A percentile compares a stretch with the other conserved stretches of the same genome.
Conservation (phyloP, 2,113 vertebrate genomes). For the Capricornis sumatraensis region DNA sequence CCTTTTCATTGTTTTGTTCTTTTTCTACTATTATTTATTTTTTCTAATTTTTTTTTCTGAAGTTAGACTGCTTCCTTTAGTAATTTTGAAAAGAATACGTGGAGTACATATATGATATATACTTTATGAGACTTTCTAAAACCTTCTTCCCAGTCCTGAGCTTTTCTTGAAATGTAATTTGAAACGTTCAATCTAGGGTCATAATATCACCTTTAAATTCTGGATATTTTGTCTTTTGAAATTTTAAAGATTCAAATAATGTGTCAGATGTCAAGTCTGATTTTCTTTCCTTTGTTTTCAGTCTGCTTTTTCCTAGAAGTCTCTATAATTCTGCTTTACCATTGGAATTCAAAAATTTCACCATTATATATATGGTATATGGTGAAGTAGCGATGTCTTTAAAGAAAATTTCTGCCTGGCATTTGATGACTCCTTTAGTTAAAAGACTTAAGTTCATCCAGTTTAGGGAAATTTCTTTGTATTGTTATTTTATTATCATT, state of each 20-base stretch:
- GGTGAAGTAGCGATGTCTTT: background rate
- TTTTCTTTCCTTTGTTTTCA: background rate
- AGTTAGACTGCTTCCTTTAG: background rate
- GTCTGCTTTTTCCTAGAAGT: background rate
- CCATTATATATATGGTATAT: background rate
- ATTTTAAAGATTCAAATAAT: background rate
- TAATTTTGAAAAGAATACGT: background rate
- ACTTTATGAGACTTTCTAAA: background rate
- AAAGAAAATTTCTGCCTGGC: background rate
- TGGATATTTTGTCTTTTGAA: background rate
- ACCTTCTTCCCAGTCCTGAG: background rate
- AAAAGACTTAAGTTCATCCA: background rate
- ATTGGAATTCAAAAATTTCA: background rate
- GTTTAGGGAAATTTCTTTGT: background rate
- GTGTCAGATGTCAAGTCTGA: background rate
- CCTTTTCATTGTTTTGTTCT: background rate
- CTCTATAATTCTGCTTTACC: background rate
- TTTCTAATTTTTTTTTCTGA: background rate
- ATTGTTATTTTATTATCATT: background rate
- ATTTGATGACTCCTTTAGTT: background rate
- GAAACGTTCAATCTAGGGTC: background rate
- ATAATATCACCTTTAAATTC: background rate
- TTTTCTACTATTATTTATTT: constrained; percentile 4
- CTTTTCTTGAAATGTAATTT: background rate
- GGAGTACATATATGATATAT: background rate